Percentiles rank a stretch among this genome's conserved stretches.
These are phyloP conservation scores for Platycheirus rosarum DNA, from an alignment of 2,888 invertebrate genomes.

Conservation along the genomic window DNA sequence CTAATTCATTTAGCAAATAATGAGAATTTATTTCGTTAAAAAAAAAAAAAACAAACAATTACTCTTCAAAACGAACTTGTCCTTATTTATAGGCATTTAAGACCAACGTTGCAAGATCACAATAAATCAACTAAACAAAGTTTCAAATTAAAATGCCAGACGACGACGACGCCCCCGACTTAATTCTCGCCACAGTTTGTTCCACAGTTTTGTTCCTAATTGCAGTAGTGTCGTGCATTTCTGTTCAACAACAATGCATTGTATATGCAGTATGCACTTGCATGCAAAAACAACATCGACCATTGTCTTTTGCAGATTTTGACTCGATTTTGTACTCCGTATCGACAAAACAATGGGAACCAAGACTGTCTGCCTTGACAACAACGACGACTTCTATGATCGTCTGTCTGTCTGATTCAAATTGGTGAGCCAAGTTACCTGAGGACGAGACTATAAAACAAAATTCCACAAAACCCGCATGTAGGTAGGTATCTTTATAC, in stretches of 20 bases:
- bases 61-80: constrained; percentile 30
- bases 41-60: too few relatives aligned
- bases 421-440: constrained; percentile 49
- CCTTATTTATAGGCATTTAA: background rate
- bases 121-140: constrained; percentile 42
- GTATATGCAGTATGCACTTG: too few relatives aligned
- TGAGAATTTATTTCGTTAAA: too few relatives aligned
- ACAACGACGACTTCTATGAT: constrained; percentile 45
- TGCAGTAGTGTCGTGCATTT: constrained; percentile 27
- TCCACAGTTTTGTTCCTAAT: constrained; percentile 67
- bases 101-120: constrained; percentile 35
- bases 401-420: constrained; percentile 30
- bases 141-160: constrained; percentile 64
- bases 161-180: constrained; percentile 51
- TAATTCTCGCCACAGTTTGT: constrained; percentile 61
- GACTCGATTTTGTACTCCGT: constrained; percentile 4
- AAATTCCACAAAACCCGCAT: constrained; percentile 47
- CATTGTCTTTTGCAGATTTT: constrained; percentile 20
- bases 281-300: constrained; percentile 7
- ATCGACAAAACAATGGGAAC: constrained; percentile 15
- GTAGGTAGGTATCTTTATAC: constrained; percentile 10
- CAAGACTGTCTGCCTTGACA: constrained; percentile 21
- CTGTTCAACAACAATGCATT: constrained; percentile 34
- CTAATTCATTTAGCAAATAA: too few relatives aligned
- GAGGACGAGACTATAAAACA: constrained; percentile 51